Evolutionary conservation across 2,888 invertebrate genomes (phyloP), one percentile per base, ranked within the genome.

Genomic region (Balanococcus diminutus): DNA sequence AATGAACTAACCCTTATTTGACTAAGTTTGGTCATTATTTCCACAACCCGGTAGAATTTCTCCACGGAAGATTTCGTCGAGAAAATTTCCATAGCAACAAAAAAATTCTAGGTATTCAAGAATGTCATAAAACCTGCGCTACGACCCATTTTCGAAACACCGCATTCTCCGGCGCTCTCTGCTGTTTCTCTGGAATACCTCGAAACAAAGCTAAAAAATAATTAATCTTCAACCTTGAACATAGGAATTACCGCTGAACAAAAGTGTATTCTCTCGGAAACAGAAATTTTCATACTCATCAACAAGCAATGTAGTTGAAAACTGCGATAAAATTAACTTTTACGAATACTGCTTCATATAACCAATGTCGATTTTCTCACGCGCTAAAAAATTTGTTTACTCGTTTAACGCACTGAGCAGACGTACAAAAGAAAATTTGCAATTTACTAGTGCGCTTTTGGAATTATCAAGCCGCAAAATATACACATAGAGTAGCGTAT

Each of bases 211-310:
- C 61, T 67, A 28, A 67, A 28, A 67, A 67, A 67, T 67, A 67
- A 67, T 67, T 67, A 67, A 67, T 67, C 61, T 67, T 67, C 28
- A 67, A 67, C 61, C 61, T 67, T 67, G 61, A 67, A 67, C 61
- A 11, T 2, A 51, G 51, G 28, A 67, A 67, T 67, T 67, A 67
- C 61, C 28, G 22, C 61, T 11, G 25, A 67, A 25, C 28, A 67
- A 25, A 25, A 67, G 22, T 28, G 61, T 28, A 25, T 67, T 67
- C 61, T 51, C 51, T 51, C 51, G 51, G 61, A 67, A 67, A 67
- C 14, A 14, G 61, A 67, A 67, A 67, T 67, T 67, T 67, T 28
- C 61, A 67, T 67, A 67, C 61, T 28, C 61, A 67, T 67, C 61
- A 28, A 67, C 61, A 28, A 67, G 61, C 61, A 67, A 67, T 67